Evolutionary conservation across 1,140 invertebrate species (phyloP).

Genomic region (Drosophila nebulosa): DNA sequence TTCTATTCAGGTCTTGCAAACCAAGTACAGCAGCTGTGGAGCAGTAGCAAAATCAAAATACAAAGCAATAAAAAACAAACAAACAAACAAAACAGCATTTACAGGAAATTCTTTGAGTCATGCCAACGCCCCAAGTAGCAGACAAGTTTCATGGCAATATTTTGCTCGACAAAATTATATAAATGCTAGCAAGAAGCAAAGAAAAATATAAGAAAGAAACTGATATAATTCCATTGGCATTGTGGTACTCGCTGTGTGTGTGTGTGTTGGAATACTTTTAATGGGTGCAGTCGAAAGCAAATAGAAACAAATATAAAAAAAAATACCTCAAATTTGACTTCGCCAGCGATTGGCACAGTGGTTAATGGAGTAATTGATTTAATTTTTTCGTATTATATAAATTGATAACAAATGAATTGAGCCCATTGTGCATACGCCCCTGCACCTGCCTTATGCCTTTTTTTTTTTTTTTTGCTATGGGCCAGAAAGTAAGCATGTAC

Average conservation of each 20-base stretch:
- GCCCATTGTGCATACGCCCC: slow-evolving; percentile 11
- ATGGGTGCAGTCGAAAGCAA: slow-evolving; percentile 52
- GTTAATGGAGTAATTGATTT: not conserved
- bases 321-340: slow-evolving; percentile 17
- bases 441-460: slow-evolving; percentile 8
- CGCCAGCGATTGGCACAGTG: slow-evolving; percentile 26
- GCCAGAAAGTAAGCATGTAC: not conserved
- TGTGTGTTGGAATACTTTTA: slow-evolving; percentile 35
- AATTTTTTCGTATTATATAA: not conserved
- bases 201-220: not conserved
- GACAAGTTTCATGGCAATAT: slow-evolving; percentile 49
- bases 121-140: slow-evolving; percentile 63
- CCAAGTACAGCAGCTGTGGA: slow-evolving; percentile 35
- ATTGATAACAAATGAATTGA: not conserved
- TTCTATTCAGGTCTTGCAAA: not conserved
- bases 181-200: slow-evolving; percentile 50
- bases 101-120: slow-evolving; percentile 68
- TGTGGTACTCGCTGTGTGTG: slow-evolving; percentile 20
- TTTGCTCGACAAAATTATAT: slow-evolving; percentile 68
- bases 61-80: not conserved
- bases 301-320: not conserved
- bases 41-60: slow-evolving; percentile 32
- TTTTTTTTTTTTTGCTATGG: not conserved
- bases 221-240: slow-evolving; percentile 43
- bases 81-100: slow-evolving; percentile 15